phyloP scores from a whole-genome alignment of 2,797 vertebrate genomes.

The Columba guinea region DNA sequence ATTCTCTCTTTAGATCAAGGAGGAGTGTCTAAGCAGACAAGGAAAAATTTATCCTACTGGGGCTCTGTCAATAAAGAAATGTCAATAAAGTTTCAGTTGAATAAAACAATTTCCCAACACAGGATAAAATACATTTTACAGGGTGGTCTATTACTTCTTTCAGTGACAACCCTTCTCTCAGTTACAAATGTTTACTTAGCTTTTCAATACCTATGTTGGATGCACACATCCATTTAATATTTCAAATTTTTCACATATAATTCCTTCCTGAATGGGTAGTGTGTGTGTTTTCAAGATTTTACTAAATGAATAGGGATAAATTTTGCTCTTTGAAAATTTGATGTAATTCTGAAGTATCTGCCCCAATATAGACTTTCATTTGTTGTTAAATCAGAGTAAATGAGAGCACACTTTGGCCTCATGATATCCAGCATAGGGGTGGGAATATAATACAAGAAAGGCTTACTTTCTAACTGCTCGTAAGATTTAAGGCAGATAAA shows the following conservation, averaged over 20 bases:
- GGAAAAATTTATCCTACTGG: neutral
- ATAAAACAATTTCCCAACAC: neutral
- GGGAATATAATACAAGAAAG: neutral
- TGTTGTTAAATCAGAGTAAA: neutral
- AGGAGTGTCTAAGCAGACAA: neutral
- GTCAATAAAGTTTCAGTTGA: neutral
- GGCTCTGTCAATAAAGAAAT: neutral
- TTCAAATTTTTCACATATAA: neutral
- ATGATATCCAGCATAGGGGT: neutral
- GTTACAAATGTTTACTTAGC: neutral
- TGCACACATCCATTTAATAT: neutral
- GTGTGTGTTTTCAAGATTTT: neutral
- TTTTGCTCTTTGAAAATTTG: neutral
- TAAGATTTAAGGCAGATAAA: conserved; percentile 34
- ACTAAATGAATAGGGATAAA: neutral
- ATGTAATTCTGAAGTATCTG: neutral
- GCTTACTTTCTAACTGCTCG: conserved; percentile 9
- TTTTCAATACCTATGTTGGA: conserved; percentile 2
- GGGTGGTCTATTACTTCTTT: neutral
- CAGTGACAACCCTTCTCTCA: neutral
- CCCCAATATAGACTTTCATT: neutral
- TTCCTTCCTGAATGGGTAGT: neutral
- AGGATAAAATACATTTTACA: conserved; percentile 28
- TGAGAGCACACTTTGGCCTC: neutral
- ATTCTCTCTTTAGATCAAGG: conserved; percentile 6